Evolutionary conservation across 2,797 vertebrate species (phyloP).

Genomic region (Picus viridis): DNA sequence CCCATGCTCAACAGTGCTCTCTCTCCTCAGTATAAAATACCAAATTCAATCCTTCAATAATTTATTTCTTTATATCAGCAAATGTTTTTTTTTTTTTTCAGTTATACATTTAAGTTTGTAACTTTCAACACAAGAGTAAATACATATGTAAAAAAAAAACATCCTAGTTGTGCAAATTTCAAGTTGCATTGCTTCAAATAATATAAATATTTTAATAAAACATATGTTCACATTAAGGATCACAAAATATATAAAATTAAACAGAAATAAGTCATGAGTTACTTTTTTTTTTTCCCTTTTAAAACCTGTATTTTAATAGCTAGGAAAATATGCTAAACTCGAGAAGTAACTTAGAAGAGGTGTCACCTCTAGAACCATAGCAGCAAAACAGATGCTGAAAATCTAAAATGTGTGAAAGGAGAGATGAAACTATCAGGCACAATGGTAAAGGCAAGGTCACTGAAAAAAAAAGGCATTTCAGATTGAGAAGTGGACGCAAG

Average conservation of each 20-base stretch:
- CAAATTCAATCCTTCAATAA: constrained; percentile 77
- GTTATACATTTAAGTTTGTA: constrained; percentile 60
- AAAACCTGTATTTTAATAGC: neutral
- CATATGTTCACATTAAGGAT: constrained; percentile 73
- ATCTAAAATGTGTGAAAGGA: neutral
- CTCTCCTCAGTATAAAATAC: constrained; percentile 6
- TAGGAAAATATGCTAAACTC: constrained; percentile 25
- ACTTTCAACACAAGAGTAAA: constrained; percentile 57
- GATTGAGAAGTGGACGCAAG: neutral
- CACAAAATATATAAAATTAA: constrained; percentile 68
- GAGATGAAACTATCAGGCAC: neutral
- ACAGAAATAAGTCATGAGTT: neutral
- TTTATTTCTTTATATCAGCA: constrained; percentile 74
- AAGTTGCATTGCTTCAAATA: constrained; percentile 74
- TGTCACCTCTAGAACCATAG: constrained; percentile 32
- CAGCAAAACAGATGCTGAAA: constrained; percentile 56
- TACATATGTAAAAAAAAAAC: constrained; percentile 27
- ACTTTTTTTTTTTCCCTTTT: neutral
- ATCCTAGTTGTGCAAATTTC: constrained; percentile 80
- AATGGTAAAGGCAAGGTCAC: neutral
- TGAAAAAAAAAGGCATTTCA: neutral
- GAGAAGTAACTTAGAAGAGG: constrained; percentile 35
- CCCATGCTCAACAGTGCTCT: neutral
- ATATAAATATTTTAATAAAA: constrained; percentile 79
- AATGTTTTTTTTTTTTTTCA: constrained; percentile 50